Evolutionary conservation across 2,797 vertebrate genomes (phyloP), one percentile per base, ranked within the genome.

Genomic region (Xiphorhynchus erythropygius): DNA sequence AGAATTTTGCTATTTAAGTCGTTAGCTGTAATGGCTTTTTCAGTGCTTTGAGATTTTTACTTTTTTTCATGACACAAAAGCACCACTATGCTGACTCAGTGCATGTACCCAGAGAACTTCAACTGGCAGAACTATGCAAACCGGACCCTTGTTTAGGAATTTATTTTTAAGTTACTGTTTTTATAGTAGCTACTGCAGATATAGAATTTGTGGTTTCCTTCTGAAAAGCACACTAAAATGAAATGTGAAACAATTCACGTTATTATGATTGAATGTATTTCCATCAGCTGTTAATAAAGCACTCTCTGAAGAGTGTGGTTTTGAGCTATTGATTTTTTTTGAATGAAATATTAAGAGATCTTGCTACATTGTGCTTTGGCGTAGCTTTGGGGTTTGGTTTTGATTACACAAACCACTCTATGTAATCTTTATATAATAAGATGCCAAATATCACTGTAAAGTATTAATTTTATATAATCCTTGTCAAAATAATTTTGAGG

Each of bases 231-330:
- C 6, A 22, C 42, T 65, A 17, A 87, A 95, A 71, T 94, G 25
- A 49, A 88, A 89, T 73, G 47, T 53, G 70, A 92, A 84, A 44
- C 69, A 50, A 39, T 50, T 74, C 44, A 18, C 41, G 24, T 78
- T 92, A 41, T 55, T 65, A 30, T 68, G 67, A 90, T 83, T 88
- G 16, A 94, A 41, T 84, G 24, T 67, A 70, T 80, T 89, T 92
- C 49, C 68, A 80, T 74, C 49, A 74, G 4, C 57, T 93, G 41
- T 81, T 93, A 88, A 82, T 93, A 85, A 89, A 87, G 49, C 47
- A 24, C 60, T 80, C 89, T 87, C 63, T 84, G 37, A 79, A 89
- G 91, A 94, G 56, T 75, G 46, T 87, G 76, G 80, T 15, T 87
- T 93, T 92, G 35, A 65, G 53, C 76, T 87, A 91, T 9, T 85